Evolutionary conservation across 2,797 vertebrate genomes (phyloP).

Genomic region (Myripristis jacobus): DNA sequence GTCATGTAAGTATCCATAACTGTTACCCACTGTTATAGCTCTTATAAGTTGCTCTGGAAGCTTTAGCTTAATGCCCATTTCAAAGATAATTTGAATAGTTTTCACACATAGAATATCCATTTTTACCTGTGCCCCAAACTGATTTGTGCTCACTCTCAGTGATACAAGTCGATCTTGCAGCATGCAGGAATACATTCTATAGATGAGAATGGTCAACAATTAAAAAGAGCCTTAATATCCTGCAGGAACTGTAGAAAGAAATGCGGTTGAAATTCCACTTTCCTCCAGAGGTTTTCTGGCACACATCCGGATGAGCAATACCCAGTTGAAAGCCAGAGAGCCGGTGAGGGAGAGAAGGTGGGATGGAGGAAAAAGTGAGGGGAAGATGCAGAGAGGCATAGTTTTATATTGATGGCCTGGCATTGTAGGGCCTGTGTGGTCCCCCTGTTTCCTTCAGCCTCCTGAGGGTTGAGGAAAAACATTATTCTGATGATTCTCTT

Average conservation of each 20-base stretch:
- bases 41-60: not conserved
- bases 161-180: conserved; percentile 1
- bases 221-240: conserved; percentile 26
- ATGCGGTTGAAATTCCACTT: not conserved
- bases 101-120: conserved; percentile 14
- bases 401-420: conserved; percentile 31
- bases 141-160: conserved; percentile 3
- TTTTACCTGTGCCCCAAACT: conserved; percentile 9
- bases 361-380: conserved; percentile 6
- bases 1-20: too few relatives aligned
- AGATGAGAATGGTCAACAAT: conserved; percentile 22
- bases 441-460: conserved; percentile 14
- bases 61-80: not conserved
- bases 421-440: conserved; percentile 22
- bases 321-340: not conserved
- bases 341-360: conserved; percentile 2
- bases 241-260: not conserved
- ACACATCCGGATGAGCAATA: conserved; percentile 43
- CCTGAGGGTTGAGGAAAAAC: conserved; percentile 23
- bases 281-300: conserved; percentile 13
- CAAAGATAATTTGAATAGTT: conserved; percentile 23
- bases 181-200: not conserved
- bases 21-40: too few relatives aligned
- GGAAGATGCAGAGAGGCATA: conserved; percentile 14
- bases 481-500: conserved; percentile 27